Evolutionary conservation across 1,140 invertebrate genomes (phyloP), one percentile per base, ranked within the genome.

Genomic region (Ladona fulva): DNA sequence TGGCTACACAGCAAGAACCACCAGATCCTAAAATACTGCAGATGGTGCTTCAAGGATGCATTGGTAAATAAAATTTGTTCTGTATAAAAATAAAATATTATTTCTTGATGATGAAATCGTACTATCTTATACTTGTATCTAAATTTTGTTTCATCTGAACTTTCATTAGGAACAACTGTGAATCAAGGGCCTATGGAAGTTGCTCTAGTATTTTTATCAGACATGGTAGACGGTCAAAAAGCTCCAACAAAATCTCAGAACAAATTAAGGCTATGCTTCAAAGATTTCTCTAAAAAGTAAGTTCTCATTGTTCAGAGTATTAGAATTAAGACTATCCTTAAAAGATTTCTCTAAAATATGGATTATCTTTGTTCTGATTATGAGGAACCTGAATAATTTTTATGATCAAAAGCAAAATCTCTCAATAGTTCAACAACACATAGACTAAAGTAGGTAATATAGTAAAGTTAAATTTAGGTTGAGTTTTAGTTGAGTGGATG

Each of bases 111-210:
- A 37, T 5, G 8, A 5, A 5, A 8, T 37, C n/a, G n/a, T 1
- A 37, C 1, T 37, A 8, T 8, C 1, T 37, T 37, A 37, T 37
- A 5, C 29, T 5, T 37, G 29, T 37, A 37, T 37, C 8, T 37
- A 1, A 37, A n/a, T n/a, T n/a, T 5, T 37, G 1, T 5, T 78
- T n/a, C n/a, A n/a, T n/a, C n/a, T n/a, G n/a, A n/a, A n/a, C n/a
- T 77, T 42, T 86, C 87, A 80, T 14, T 66, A 82, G 89, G 91
- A 10, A 99, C 97, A 25, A 99, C 97, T 12, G 97, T 99, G 0
- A 99, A 99, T 89, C 96, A 98, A 89, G 97, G 97, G n/a, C 97
- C 97, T 0, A 90, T 98, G 82, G 96, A 98, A 87, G 92, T 99
- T 82, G 96, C 96, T 1, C 88, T 92, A 79, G 96, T 97, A 5